phyloP scores from a whole-genome alignment of 2,888 invertebrate species.

The Hirtodrosophila histrioides region DNA sequence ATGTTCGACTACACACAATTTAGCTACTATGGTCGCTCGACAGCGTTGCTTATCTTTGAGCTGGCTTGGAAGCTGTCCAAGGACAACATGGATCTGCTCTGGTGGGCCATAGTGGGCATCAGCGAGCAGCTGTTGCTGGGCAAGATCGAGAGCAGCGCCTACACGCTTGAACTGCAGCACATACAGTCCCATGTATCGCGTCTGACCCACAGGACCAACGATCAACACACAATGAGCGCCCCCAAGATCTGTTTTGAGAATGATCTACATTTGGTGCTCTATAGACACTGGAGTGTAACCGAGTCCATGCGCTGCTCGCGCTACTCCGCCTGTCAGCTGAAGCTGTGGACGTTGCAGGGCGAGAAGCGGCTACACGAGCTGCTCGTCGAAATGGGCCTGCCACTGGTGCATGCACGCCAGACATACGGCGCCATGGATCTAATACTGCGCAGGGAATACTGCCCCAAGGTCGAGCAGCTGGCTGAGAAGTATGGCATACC shows the following conservation, averaged over 20 bases:
- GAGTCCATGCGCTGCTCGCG: constrained; percentile 93
- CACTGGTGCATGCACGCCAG: constrained; percentile 93
- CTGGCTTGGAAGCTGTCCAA: constrained; percentile 95
- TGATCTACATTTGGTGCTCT: constrained; percentile 92
- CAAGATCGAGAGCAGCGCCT: constrained; percentile 89
- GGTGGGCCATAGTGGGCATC: constrained; percentile 94
- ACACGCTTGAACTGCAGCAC: constrained; percentile 87
- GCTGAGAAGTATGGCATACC: constrained; percentile 89
- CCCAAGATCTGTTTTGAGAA: constrained; percentile 90
- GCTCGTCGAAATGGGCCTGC: constrained; percentile 96
- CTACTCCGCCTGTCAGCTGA: constrained; percentile 91
- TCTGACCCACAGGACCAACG: constrained; percentile 86
- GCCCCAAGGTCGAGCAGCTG: constrained; percentile 88
- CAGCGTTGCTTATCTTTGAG: constrained; percentile 91
- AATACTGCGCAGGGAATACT: constrained; percentile 90
- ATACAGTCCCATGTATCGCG: constrained; percentile 90
- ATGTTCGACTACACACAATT: constrained; percentile 97
- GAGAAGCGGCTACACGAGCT: constrained; percentile 92
- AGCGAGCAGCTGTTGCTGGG: constrained; percentile 90
- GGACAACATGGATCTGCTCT: constrained; percentile 91
- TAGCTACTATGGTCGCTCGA: constrained; percentile 91
- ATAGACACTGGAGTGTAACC: constrained; percentile 96
- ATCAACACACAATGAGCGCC: constrained; percentile 85
- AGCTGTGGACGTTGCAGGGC: constrained; percentile 94
- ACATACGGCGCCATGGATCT: constrained; percentile 95